These are phyloP conservation scores for Cataglyphis hispanica DNA, from an alignment of 1,140 invertebrate species.

Conservation along the genomic window DNA sequence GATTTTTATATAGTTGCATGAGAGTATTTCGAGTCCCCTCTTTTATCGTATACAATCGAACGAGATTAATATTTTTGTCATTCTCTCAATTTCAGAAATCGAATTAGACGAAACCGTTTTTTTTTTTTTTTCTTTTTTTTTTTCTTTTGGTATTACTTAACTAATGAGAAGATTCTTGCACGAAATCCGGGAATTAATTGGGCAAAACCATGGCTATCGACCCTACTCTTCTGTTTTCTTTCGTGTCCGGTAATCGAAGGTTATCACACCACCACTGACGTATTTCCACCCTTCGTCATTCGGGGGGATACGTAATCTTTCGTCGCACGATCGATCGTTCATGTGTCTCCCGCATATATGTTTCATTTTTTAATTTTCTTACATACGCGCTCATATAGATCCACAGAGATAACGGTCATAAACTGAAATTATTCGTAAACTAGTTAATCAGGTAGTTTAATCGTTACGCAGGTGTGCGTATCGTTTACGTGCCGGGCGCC, in stretches of 20 bases:
- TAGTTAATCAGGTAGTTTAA: conserved; percentile 60
- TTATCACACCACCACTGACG: conserved; percentile 60
- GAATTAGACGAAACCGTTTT: conserved; percentile 3
- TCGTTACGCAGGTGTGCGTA: conserved; percentile 48
- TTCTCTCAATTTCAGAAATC: background rate
- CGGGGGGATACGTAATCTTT: conserved; percentile 54
- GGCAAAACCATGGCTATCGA: conserved; percentile 63
- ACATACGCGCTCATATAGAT: conserved; percentile 48
- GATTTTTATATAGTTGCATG: conserved; percentile 34
- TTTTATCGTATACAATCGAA: background rate
- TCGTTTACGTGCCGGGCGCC: conserved; percentile 39
- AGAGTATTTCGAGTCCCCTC: background rate
- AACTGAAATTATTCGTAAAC: conserved; percentile 62
- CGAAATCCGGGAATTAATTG: conserved; percentile 64
- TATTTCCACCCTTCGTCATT: conserved; percentile 56
- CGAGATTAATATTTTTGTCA: background rate
- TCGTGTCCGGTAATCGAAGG: conserved; percentile 64
- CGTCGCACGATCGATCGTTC: conserved; percentile 15
- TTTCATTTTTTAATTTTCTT: conserved; percentile 26
- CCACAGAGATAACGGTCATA: conserved; percentile 30
- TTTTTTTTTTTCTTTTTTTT: too few species aligned
- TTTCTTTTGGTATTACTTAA: conserved; percentile 18
- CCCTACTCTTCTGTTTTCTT: conserved; percentile 54
- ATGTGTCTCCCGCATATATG: background rate
- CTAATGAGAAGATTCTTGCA: conserved; percentile 49